Base-by-base conservation (phyloP, 2,113 vertebrate species). In the Plectropomus leopardus region DNA sequence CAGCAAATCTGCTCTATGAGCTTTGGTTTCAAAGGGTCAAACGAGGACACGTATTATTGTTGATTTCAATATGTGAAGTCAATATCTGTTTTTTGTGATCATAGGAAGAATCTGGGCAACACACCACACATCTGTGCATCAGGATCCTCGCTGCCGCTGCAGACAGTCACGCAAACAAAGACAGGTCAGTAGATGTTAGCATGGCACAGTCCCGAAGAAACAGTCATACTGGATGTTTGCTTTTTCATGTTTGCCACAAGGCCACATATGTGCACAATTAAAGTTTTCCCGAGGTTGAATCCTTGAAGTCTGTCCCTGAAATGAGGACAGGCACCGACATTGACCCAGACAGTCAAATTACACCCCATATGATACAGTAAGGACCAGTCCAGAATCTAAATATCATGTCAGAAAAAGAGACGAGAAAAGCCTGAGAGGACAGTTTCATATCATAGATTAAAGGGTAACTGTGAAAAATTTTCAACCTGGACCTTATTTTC, bases 311-410 rank as follows among this genome's bases (percentile, higher is more conserved):
- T 40, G 72, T 59, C 63, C 26, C 58, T 51, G 30, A 78, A 73
- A 75, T 0, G 26, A 83, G 72, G 74, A 64, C 55, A 40, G 67
- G 72, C 73, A 77, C n/a, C 77, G 61, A 30, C 34, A 32, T 4
- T 55, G 72, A 87, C 78, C 80, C 89, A 92, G 92, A 93, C 86
- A 24, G 86, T 75, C 50, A 92, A 93, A 93, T 93, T 92, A 92
- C 71, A 92, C 30, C 75, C 79, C 50, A 40, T 26, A 17, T 34
- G 21, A 54, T 42, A 5, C 50, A 21, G n/a, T 65, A 47, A 78
- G 51, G 54, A 44, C 55, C 75, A 1, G 24, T 72, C 48, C 75
- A 67, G 44, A 72, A 21, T 58, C 34, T 32, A 59, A 70, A 79
- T 32, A 58, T 74, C 61, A 40, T 76, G 70, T 60, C 51, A 32